phyloP scores from a whole-genome alignment of 2,113 vertebrate genomes.

The Pomatorhinus ruficollis region DNA sequence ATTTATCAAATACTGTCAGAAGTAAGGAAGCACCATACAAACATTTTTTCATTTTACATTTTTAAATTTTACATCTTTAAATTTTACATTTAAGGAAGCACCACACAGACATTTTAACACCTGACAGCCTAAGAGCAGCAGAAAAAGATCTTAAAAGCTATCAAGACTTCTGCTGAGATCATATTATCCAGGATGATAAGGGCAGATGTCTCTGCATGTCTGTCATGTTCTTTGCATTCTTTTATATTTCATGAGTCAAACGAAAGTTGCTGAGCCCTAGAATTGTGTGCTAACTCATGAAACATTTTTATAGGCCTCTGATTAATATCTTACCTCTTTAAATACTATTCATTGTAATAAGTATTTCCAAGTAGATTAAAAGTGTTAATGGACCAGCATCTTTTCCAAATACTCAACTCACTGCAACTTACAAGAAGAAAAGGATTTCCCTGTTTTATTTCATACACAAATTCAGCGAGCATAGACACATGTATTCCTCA shows the following conservation, averaged over 20 bases:
- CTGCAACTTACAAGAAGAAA: background rate
- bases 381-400: background rate
- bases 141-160: background rate
- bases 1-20: background rate
- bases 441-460: background rate
- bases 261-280: background rate
- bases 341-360: background rate
- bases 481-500: constrained; percentile 27
- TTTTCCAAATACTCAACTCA: background rate
- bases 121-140: background rate
- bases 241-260: background rate
- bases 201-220: background rate
- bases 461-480: background rate
- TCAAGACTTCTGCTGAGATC: background rate
- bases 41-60: background rate
- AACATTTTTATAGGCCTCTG: background rate
- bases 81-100: background rate
- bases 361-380: background rate
- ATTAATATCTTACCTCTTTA: background rate
- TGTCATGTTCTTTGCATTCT: background rate
- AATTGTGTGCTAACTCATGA: background rate
- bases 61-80: background rate
- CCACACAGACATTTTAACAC: background rate
- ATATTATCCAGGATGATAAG: background rate
- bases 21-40: background rate